phyloP scores from a whole-genome alignment of 2,797 vertebrate species.

The Hydrophis major region DNA sequence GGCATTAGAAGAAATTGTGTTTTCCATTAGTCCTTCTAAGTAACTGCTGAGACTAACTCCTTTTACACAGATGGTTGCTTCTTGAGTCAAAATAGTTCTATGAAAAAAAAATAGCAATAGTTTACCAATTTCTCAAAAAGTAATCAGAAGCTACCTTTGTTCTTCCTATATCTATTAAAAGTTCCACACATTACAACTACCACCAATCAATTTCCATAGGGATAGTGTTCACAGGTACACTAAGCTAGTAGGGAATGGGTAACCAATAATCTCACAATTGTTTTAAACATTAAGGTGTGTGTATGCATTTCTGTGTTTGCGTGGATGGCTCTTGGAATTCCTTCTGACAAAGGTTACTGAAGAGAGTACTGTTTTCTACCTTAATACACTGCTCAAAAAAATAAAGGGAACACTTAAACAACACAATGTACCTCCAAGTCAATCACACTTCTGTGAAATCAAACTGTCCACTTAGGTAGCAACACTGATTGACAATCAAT shows the following conservation, averaged over 20 bases:
- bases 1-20: slow-evolving; percentile 91
- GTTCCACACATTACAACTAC: not conserved
- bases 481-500: too few species aligned
- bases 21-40: slow-evolving; percentile 93
- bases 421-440: too few species aligned
- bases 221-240: too few species aligned
- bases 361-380: not conserved
- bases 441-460: too few species aligned
- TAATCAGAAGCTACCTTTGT: not conserved
- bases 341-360: not conserved
- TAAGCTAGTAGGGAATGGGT: not conserved
- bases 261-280: not conserved
- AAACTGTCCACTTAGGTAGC: too few species aligned
- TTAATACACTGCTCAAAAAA: not conserved
- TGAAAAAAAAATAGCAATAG: slow-evolving; percentile 8
- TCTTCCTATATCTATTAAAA: not conserved
- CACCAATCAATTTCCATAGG: not conserved
- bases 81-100: slow-evolving; percentile 93
- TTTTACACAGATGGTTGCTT: slow-evolving; percentile 97
- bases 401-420: too few species aligned
- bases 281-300: not conserved
- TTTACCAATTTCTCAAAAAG: not conserved
- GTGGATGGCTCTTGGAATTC: not conserved
- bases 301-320: not conserved
- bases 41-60: slow-evolving; percentile 97